Conservation (phyloP, 2,888 invertebrate species). For the Agrochola macilenta region DNA sequence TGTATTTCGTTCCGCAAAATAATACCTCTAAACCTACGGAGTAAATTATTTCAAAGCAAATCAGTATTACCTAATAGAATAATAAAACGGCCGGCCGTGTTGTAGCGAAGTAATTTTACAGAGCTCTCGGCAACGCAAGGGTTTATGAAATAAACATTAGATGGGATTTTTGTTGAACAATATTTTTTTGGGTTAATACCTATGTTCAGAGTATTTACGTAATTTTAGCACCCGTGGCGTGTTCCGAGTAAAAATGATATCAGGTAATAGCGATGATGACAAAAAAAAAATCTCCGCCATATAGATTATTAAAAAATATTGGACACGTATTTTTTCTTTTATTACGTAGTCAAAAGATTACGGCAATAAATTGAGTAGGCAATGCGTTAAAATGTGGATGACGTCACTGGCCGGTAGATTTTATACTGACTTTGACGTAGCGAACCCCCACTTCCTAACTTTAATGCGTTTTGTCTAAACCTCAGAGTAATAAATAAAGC, state of each 20-base stretch:
- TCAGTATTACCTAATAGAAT: constrained; percentile 45
- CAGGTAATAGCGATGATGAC: no score
- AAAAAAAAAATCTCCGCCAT: no score
- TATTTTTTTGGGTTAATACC: constrained; percentile 19
- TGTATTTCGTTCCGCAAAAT: constrained; percentile 41
- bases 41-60: constrained; percentile 41
- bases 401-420: no score
- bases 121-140: constrained; percentile 20
- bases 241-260: neutral
- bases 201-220: neutral
- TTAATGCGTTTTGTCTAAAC: no score
- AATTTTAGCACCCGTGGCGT: neutral
- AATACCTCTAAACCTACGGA: constrained; percentile 9
- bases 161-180: constrained; percentile 23
- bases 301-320: no score
- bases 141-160: constrained; percentile 37
- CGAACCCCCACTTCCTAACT: no score
- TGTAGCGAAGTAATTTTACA: constrained; percentile 30
- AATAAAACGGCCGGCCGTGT: constrained; percentile 27
- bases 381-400: no score
- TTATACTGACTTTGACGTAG: no score
- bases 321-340: no score
- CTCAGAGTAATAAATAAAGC: no score
- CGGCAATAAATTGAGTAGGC: no score
- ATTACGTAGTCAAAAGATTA: no score